Base-by-base conservation (phyloP, 1,140 invertebrate genomes). In the Paralvinella palmiformis region DNA sequence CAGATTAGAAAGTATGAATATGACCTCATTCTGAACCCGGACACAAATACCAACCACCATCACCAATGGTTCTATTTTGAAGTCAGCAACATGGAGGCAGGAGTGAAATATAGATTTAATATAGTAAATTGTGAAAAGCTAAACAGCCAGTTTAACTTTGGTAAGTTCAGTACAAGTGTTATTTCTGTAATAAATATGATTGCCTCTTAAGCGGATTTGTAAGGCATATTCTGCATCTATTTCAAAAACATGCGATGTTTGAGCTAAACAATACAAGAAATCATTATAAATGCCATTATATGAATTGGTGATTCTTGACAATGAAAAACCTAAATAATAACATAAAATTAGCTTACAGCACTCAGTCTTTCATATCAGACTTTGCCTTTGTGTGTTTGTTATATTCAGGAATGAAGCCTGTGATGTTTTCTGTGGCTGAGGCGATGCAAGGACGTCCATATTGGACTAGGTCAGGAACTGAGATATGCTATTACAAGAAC, bases 41-140 rank as follows among this genome's bases (percentile, higher is more conserved):
- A 96, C 75, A 87, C 93, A 1, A 94, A 94, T 78, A 89, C 79
- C 6, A 86, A 87, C 59, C 85, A 78, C 44, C 82, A 92, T 68
- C 88, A 90, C 72, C 91, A 94, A 69, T 96, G 92, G 92, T 96
- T 94, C 80, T 96, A 95, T 80, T 96, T 95, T 77, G 87, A 91
- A 83, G 87, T 95, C 17, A 87, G 87, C 22, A 90, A 91, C 73
- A 93, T 92, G 87, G 83, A 87, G 59, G 83, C 86, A 27, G 83
- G 84, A 48, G 75, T 83, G 1, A 81, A 86, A 0, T 95, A 95
- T 72, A 86, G 87, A 29, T 94, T 96, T 79, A 94, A 94, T 79
- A 91, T 96, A 41, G 85, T 94, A 53, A 95, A 96, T 80, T 92
- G 90, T 82, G 88, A 93, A 72, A 94, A 94, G 78, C 84, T 86